Conservation (phyloP, 2,113 vertebrate genomes). For the Gadus chalcogrammus region DNA sequence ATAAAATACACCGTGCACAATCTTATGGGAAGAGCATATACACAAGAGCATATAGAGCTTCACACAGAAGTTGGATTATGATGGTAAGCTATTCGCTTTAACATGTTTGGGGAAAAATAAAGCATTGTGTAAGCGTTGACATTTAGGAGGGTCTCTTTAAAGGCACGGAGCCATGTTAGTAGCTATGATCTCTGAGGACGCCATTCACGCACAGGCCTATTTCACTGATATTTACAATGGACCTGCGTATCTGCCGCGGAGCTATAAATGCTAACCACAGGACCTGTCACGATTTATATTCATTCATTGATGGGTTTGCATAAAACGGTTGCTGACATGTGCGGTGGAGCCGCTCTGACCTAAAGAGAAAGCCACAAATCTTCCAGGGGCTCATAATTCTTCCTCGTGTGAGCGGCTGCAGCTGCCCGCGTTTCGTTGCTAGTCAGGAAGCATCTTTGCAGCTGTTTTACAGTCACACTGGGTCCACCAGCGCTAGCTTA, state of each 20-base stretch:
- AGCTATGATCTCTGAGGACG: no score
- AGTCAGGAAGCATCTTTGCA: slow-evolving; percentile 23
- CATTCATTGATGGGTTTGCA: slow-evolving; percentile 12
- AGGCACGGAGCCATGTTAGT: no score
- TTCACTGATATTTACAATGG: not conserved
- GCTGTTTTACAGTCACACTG: slow-evolving; percentile 32
- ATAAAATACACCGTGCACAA: not conserved
- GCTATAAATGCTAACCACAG: not conserved
- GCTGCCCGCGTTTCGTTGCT: slow-evolving; percentile 26
- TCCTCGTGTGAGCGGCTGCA: slow-evolving; percentile 6
- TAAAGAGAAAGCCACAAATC: slow-evolving; percentile 24
- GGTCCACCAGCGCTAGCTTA: slow-evolving; percentile 32
- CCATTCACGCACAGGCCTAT: not conserved
- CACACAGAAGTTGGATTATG: no score
- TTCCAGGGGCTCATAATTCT: slow-evolving; percentile 22
- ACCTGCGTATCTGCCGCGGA: not conserved
- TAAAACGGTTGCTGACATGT: not conserved
- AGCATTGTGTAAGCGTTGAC: no score
- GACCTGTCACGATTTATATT: not conserved
- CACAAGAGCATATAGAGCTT: not conserved
- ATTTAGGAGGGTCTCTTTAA: no score
- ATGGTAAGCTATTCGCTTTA: no score
- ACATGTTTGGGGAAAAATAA: no score
- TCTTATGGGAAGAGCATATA: not conserved
- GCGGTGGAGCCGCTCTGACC: slow-evolving; percentile 1